Base-by-base conservation (phyloP, 2,797 vertebrate species). In the Euphonia xanthogaster region DNA sequence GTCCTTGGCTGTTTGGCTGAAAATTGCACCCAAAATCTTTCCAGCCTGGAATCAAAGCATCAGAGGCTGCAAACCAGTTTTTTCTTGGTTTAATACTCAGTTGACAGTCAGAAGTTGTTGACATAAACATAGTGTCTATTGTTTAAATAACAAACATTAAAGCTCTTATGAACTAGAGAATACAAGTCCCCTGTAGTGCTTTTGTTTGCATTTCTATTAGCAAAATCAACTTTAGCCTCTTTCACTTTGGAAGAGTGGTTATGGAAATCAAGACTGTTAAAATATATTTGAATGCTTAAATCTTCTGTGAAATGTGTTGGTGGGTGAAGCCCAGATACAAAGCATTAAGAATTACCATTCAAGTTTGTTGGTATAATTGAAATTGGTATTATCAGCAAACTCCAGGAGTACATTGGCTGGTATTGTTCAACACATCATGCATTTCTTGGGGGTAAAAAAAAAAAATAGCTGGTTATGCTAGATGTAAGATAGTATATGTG, bases 71-170 rank as follows among this genome's bases (percentile, higher is more conserved):
- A 88, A 61, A 82, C 37, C 37, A 60, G 42, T 54, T 93, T 77
- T 70, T 78, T 82, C 79, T 90, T 87, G 31, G 11, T 63, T 90
- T 88, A 72, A 17, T 90, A 45, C 30, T 86, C 24, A 86, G 10
- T 58, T 65, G 44, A 35, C 31, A 61, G 10, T 94, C 39, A 77
- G 37, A 54, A 92, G 35, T 61, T 93, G 62, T 88, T 96, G 86
- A 53, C 15, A 22, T 78, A 96, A 96, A 88, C 2, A 4, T 60
- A 70, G 28, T 55, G 39, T 44, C 2, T 68, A 27, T 86, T 96
- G 93, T 95, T 96, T 94, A 87, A 94, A 93, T 76, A 87, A 65
- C 48, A 96, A 96, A 96, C 73, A 90, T 55, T 77, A 48, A 72
- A 61, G 42, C 45, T 91, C 27, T 84, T 88, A 35, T 1, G 33